phyloP scores from a whole-genome alignment of 2,113 vertebrate genomes.

The Ibidorhyncha struthersii region DNA sequence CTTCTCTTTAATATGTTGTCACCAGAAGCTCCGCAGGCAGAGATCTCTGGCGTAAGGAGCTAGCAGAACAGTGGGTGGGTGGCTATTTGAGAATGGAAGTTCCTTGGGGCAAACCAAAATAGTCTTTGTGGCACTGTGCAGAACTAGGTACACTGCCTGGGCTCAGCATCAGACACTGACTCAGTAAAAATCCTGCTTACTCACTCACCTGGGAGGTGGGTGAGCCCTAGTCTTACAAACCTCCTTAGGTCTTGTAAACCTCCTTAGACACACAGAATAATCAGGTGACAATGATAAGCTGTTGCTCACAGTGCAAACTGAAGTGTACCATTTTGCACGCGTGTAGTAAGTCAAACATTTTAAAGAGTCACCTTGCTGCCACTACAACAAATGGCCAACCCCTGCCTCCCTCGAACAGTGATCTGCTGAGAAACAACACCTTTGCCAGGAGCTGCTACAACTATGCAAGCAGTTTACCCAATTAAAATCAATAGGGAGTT shows the following conservation, averaged over 20 bases:
- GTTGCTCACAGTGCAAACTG: neutral
- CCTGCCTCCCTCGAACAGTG: neutral
- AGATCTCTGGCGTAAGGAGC: constrained; percentile 4
- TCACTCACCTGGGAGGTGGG: neutral
- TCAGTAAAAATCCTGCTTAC: neutral
- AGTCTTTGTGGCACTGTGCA: neutral
- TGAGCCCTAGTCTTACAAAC: neutral
- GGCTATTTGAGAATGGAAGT: constrained; percentile 10
- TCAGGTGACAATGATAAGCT: neutral
- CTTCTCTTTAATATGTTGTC: neutral
- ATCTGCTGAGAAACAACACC: neutral
- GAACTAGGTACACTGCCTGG: neutral
- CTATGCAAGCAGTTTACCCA: neutral
- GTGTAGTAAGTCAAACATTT: neutral
- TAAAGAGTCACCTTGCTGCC: neutral
- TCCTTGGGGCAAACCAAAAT: neutral
- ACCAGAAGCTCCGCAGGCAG: neutral
- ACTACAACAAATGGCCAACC: neutral
- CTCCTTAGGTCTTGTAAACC: neutral
- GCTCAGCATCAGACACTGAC: neutral
- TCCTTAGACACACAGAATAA: neutral
- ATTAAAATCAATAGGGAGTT: neutral
- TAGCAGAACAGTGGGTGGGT: neutral
- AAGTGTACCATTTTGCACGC: neutral
- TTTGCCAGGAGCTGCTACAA: neutral